phyloP scores from a whole-genome alignment of 2,797 vertebrate genomes.

The Valencia hispanica region DNA sequence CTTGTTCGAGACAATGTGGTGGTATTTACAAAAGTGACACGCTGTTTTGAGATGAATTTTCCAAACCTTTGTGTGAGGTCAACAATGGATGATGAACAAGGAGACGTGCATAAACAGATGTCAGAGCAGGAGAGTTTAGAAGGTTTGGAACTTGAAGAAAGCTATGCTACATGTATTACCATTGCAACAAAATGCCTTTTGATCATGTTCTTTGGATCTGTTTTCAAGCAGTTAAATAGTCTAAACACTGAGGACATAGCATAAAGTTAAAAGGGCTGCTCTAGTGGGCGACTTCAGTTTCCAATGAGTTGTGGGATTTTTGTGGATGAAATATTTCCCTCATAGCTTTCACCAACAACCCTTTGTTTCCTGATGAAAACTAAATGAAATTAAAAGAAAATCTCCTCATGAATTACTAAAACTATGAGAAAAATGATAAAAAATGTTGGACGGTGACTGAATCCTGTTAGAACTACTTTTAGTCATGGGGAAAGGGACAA shows the following conservation, averaged over 20 bases:
- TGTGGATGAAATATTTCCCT: constrained; percentile 1
- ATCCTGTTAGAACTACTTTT: background rate
- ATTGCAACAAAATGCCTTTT: constrained; percentile 6
- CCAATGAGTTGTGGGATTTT: background rate
- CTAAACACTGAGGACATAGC: constrained; percentile 6
- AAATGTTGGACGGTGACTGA: background rate
- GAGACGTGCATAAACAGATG: constrained; percentile 46
- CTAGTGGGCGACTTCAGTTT: background rate
- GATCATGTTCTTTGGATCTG: background rate
- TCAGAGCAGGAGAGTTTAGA: constrained; percentile 25
- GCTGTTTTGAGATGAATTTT: constrained; percentile 39
- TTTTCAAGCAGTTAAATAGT: background rate
- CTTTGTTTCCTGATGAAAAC: background rate
- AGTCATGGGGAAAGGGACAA: background rate
- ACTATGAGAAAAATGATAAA: background rate
- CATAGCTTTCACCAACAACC: background rate
- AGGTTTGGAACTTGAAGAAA: background rate
- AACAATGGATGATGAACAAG: constrained; percentile 36
- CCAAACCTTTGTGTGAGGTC: constrained; percentile 29
- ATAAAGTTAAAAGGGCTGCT: background rate
- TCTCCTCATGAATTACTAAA: background rate
- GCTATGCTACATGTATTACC: background rate
- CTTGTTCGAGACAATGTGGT: constrained; percentile 20
- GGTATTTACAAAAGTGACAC: constrained; percentile 44
- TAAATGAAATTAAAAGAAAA: background rate